Evolutionary conservation across 2,888 invertebrate genomes (phyloP).

Genomic region (Caenorhabditis imperialis): DNA sequence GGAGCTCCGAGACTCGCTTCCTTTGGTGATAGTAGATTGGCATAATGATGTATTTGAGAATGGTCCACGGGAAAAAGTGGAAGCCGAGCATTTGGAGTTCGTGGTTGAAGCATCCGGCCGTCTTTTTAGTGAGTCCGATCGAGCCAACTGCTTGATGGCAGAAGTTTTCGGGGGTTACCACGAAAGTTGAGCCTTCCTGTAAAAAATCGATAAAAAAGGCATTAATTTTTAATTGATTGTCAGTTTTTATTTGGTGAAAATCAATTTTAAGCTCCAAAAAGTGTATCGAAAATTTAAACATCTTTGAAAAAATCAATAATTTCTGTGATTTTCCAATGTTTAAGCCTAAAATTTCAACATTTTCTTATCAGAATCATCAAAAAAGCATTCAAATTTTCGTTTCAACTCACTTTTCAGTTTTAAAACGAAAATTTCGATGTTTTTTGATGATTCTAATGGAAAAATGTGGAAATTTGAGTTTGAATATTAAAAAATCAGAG

Average conservation of each 20-base stretch:
- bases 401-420: no score
- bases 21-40: constrained; percentile 75
- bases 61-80: constrained; percentile 75
- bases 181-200: constrained; percentile 73
- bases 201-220: constrained; percentile 11
- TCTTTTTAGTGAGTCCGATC: constrained; percentile 69
- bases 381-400: no score
- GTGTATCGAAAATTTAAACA: background rate
- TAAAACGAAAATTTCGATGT: no score
- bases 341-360: no score
- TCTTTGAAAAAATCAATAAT: no score
- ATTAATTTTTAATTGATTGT: no score
- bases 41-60: constrained; percentile 76
- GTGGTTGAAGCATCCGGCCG: constrained; percentile 76
- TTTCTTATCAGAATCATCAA: no score
- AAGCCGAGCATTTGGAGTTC: constrained; percentile 74
- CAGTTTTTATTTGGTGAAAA: background rate
- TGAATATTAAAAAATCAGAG: no score
- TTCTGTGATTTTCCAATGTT: no score
- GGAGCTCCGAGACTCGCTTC: constrained; percentile 63
- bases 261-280: background rate
- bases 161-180: constrained; percentile 74
- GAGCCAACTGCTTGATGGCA: constrained; percentile 72
- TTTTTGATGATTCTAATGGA: no score
- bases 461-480: no score